A percentile compares a stretch with the other conserved stretches of the same genome.
Conservation (phyloP, 1,140 invertebrate species). For the Megalonaias nervosa region DNA sequence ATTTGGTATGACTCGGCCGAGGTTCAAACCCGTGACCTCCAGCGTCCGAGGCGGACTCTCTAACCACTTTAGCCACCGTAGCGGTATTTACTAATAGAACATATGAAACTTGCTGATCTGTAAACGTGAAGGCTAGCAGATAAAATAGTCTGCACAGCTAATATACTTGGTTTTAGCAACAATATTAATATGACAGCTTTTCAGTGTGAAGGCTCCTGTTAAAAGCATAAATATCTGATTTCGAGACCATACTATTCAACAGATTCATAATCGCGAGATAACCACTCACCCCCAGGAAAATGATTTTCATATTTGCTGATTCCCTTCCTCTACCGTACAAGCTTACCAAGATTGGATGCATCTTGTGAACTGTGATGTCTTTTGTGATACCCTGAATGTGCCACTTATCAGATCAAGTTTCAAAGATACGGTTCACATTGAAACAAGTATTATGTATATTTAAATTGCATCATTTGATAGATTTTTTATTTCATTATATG, state of each 20-base stretch:
- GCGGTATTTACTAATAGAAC: too few relatives aligned
- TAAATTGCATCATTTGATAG: too few relatives aligned
- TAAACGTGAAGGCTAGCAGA: too few relatives aligned
- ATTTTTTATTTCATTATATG: too few relatives aligned
- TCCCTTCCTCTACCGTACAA: neutral
- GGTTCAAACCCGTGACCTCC: too few relatives aligned
- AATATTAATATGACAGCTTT: constrained; percentile 2
- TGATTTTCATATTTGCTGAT: constrained; percentile 3
- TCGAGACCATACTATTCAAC: neutral
- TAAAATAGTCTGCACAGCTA: neutral
- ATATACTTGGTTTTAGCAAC: constrained; percentile 4
- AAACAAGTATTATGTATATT: too few relatives aligned
- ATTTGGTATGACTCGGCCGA: too few relatives aligned
- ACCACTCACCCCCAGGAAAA: neutral
- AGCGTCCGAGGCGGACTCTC: too few relatives aligned
- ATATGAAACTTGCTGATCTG: too few relatives aligned
- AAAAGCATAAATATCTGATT: constrained; percentile 7
- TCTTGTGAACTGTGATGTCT: constrained; percentile 15
- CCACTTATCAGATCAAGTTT: neutral
- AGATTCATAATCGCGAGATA: neutral
- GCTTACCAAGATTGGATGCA: constrained; percentile 7
- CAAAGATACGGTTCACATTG: neutral
- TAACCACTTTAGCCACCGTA: too few relatives aligned
- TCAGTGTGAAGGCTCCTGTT: neutral
- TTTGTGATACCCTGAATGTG: neutral